phyloP scores from a whole-genome alignment of 2,113 vertebrate species.

The Tetrax tetrax region DNA sequence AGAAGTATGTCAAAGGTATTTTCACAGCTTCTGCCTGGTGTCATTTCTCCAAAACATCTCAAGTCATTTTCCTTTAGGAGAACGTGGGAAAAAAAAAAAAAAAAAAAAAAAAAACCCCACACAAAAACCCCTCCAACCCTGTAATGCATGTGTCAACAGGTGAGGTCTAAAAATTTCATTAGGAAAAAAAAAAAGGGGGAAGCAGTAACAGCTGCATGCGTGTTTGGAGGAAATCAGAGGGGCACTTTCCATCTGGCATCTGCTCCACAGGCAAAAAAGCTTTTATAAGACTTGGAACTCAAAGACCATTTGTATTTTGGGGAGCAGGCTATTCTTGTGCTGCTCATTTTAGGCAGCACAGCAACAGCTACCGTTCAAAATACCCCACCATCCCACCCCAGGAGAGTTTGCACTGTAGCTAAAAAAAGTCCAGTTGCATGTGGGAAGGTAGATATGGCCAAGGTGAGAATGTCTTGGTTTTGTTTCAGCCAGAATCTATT shows the following conservation, averaged over 20 bases:
- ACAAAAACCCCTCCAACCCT: not conserved
- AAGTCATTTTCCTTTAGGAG: conserved; percentile 57
- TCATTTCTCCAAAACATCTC: conserved; percentile 41
- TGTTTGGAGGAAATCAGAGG: conserved; percentile 68
- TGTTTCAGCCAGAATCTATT: not conserved
- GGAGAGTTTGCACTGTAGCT: not conserved
- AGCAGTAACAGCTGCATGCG: conserved; percentile 72
- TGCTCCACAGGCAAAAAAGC: conserved; percentile 44
- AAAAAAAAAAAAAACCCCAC: not conserved
- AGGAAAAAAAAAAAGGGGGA: conserved; percentile 25
- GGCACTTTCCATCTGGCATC: conserved; percentile 71
- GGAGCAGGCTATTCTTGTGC: conserved; percentile 48
- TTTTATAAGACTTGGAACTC: conserved; percentile 53
- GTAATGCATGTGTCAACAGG: conserved; percentile 70
- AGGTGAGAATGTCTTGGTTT: not conserved
- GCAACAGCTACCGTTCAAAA: conserved; percentile 22
- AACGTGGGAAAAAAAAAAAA: not conserved
- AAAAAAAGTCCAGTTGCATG: not conserved
- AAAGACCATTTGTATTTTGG: conserved; percentile 66
- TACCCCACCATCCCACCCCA: not conserved
- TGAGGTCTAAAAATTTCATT: conserved; percentile 79
- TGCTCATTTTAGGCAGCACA: conserved; percentile 47
- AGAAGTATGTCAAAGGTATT: not conserved
- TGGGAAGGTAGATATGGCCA: not conserved
- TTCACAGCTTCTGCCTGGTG: not conserved